phyloP scores from a whole-genome alignment of 2,888 invertebrate species.

The Rhagonycha fulva region DNA sequence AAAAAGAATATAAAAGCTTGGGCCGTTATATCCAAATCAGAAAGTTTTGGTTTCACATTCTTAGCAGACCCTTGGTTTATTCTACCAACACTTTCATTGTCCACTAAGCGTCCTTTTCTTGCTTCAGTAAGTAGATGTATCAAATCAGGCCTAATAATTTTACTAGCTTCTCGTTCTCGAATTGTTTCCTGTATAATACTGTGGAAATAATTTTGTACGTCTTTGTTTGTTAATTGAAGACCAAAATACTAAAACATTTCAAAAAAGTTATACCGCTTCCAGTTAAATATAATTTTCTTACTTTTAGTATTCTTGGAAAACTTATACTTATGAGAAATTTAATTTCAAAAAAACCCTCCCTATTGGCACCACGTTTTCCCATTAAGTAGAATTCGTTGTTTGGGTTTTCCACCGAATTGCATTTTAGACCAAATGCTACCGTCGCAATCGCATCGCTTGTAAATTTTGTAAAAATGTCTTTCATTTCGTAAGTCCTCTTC shows the following conservation, averaged over 20 bases:
- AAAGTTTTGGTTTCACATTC: constrained; percentile 6
- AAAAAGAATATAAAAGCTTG: constrained; percentile 61
- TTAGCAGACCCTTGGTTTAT: no score
- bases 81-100: no score
- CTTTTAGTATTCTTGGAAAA: no score
- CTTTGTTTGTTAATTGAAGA: no score
- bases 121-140: no score
- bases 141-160: background rate
- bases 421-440: constrained; percentile 47
- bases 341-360: no score
- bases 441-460: constrained; percentile 49
- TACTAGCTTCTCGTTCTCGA: background rate
- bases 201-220: background rate
- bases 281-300: no score
- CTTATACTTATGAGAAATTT: background rate
- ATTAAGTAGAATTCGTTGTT: constrained; percentile 43
- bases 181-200: background rate
- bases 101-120: no score
- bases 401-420: constrained; percentile 41
- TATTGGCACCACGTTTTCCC: constrained; percentile 33
- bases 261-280: no score
- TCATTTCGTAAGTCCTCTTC: constrained; percentile 32
- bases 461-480: constrained; percentile 44
- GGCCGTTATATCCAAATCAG: constrained; percentile 59
- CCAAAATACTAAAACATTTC: no score